phyloP scores from a whole-genome alignment of 2,113 vertebrate species.

The Halcyon senegalensis region DNA sequence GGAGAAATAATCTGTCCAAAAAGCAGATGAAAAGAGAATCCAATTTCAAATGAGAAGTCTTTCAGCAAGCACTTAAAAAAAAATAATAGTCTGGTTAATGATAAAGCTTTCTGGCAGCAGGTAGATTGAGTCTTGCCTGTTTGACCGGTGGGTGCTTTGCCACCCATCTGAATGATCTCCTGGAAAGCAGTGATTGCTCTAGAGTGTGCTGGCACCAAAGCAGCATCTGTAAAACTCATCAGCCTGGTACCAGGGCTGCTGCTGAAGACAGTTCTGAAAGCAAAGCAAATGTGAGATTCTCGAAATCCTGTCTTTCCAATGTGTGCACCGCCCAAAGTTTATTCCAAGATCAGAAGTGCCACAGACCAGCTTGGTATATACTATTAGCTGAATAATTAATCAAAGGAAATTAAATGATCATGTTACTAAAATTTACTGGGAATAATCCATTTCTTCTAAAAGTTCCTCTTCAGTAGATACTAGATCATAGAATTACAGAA shows the following conservation, averaged over 20 bases:
- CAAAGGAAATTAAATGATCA: not conserved
- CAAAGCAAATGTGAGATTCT: not conserved
- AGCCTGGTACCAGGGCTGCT: not conserved
- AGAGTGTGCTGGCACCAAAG: not conserved
- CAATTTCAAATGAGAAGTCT: not conserved
- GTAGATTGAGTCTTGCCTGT: accelerated
- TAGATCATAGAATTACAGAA: too few species aligned
- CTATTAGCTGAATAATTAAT: not conserved
- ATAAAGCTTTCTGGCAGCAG: not conserved
- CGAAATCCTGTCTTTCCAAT: not conserved
- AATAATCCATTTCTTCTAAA: not conserved
- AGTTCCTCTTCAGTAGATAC: not conserved
- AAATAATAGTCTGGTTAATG: not conserved
- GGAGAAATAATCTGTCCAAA: not conserved
- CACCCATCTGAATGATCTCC: not conserved
- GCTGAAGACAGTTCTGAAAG: not conserved
- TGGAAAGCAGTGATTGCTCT: not conserved
- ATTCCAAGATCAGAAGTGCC: not conserved
- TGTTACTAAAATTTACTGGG: not conserved
- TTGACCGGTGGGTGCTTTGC: not conserved
- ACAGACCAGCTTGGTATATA: not conserved
- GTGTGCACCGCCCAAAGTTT: not conserved
- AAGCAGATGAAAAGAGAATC: not conserved
- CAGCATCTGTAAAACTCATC: not conserved
- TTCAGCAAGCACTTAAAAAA: not conserved